Percentiles rank a stretch among this genome's conserved stretches.
phyloP scores from a whole-genome alignment of 1,140 invertebrate species.

The Phenacoccus solenopsis region DNA sequence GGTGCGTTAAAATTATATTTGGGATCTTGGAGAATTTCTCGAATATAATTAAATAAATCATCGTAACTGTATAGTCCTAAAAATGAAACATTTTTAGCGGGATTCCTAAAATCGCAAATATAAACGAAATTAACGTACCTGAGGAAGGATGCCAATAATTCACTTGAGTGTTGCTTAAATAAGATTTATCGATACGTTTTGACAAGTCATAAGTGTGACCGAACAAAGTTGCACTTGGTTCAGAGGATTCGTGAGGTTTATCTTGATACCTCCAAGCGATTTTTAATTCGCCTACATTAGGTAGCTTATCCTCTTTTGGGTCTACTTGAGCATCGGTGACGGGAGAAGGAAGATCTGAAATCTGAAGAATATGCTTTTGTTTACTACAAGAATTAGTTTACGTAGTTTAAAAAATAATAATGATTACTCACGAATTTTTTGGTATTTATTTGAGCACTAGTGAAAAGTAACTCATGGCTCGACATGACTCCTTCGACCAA shows the following conservation, averaged over 20 bases:
- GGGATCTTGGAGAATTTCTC: not conserved
- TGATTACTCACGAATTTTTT: not conserved
- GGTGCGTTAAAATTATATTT: not conserved
- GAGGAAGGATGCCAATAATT: not conserved
- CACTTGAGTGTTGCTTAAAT: not conserved
- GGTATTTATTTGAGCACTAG: not conserved
- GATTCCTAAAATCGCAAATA: too few relatives aligned
- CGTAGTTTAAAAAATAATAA: not conserved
- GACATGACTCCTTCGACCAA: not conserved
- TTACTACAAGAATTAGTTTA: too few relatives aligned
- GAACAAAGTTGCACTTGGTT: slow-evolving; percentile 2
- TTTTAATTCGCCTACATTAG: slow-evolving; percentile 12
- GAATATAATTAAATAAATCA: not conserved
- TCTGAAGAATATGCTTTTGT: not conserved
- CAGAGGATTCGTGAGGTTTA: slow-evolving; percentile 6
- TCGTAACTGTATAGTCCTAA: not conserved
- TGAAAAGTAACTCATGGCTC: not conserved
- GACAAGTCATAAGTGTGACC: slow-evolving; percentile 24
- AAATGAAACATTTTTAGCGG: not conserved
- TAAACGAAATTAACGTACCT: not conserved
- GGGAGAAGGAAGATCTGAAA: not conserved
- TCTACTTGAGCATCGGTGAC: not conserved
- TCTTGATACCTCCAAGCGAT: slow-evolving; percentile 21
- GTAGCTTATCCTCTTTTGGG: not conserved
- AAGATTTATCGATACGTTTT: slow-evolving; percentile 3